Evolutionary conservation across 2,113 vertebrate species (phyloP).

Genomic region (Oncorhynchus tshawytscha): DNA sequence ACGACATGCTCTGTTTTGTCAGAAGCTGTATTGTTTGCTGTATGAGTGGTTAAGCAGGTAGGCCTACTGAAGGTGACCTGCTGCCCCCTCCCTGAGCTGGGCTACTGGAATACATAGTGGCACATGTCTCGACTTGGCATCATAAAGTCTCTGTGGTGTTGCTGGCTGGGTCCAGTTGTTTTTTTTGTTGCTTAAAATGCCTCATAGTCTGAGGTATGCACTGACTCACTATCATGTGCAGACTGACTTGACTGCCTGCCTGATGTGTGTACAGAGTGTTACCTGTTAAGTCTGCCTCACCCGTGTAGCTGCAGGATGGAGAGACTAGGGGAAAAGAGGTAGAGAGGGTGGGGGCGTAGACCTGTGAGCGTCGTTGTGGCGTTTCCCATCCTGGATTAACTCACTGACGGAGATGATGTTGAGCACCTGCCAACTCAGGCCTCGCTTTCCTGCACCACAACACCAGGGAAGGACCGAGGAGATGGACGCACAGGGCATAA

Average conservation of each 20-base stretch:
- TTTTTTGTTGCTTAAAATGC: too few species aligned
- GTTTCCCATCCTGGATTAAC: slow-evolving; percentile 69
- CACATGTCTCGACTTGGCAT: too few species aligned
- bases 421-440: slow-evolving; percentile 53
- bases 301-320: not conserved
- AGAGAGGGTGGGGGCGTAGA: not conserved
- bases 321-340: not conserved
- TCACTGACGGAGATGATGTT: slow-evolving; percentile 62
- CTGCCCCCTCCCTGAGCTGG: too few species aligned
- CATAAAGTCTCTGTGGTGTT: too few species aligned
- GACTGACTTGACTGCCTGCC: not conserved
- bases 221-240: not conserved
- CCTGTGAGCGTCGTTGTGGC: slow-evolving; percentile 37
- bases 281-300: not conserved
- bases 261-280: not conserved
- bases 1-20: not conserved
- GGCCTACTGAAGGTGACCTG: too few species aligned
- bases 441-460: slow-evolving; percentile 25
- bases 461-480: not conserved
- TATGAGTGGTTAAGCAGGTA: not conserved
- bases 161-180: too few species aligned
- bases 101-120: too few species aligned
- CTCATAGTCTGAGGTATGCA: not conserved
- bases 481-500: not conserved
- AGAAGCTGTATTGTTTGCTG: slow-evolving; percentile 24